A percentile compares a stretch with the other conserved stretches of the same genome.
Evolutionary conservation across 1,140 invertebrate genomes (phyloP).

Genomic region (Microplitis mediator): DNA sequence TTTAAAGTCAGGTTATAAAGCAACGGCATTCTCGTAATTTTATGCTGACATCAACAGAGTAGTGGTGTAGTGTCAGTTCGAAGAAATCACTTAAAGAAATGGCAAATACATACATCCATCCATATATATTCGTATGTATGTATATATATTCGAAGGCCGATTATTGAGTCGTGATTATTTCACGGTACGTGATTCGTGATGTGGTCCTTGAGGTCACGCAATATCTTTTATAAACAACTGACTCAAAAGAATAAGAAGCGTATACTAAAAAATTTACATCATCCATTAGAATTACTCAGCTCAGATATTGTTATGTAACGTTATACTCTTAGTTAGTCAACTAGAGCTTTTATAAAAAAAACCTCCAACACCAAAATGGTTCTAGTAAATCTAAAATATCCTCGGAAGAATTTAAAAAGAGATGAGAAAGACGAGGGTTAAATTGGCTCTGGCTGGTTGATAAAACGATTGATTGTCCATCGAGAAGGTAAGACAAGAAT

Average conservation of each 20-base stretch:
- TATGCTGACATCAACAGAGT: no score
- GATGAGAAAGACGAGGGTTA: neutral
- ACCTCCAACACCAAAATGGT: no score
- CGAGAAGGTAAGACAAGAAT: slow-evolving; percentile 10
- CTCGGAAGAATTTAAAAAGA: neutral
- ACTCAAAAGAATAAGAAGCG: neutral
- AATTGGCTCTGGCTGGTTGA: neutral
- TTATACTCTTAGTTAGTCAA: no score
- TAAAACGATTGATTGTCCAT: slow-evolving; percentile 5
- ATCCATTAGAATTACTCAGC: neutral
- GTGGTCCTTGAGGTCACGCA: slow-evolving; percentile 5
- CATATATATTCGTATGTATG: no score
- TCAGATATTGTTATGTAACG: no score
- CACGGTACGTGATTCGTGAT: slow-evolving; percentile 3
- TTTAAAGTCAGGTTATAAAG: no score
- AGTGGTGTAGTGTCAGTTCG: no score
- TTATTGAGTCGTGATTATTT: neutral
- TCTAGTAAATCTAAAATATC: neutral
- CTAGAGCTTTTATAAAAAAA: no score
- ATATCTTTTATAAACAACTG: neutral
- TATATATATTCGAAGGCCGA: neutral
- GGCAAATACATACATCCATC: no score
- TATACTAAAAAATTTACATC: neutral
- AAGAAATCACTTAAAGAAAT: no score
- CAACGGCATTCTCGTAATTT: no score